Conservation (phyloP, 2,113 vertebrate genomes). For the Colaptes auratus region DNA sequence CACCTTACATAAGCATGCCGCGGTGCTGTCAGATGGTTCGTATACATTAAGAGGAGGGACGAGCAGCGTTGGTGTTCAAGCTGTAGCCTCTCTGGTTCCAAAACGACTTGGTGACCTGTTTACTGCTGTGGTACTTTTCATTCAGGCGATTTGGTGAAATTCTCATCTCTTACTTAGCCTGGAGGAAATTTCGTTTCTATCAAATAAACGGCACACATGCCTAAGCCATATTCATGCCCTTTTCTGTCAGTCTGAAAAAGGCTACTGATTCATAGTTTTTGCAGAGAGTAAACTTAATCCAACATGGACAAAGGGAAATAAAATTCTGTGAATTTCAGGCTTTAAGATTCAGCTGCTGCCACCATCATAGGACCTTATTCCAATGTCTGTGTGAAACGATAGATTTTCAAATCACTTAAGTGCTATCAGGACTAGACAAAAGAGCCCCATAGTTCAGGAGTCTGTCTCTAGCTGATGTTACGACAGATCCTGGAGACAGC, state of each 20-base stretch:
- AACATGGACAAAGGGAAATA: background rate
- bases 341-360: background rate
- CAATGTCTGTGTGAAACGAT: background rate
- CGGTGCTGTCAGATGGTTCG: background rate
- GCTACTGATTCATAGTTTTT: background rate
- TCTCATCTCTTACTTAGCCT: background rate
- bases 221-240: background rate
- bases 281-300: background rate
- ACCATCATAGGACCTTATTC: background rate
- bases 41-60: background rate
- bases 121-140: background rate
- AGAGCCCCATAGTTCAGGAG: background rate
- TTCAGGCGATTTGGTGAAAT: background rate
- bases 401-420: background rate
- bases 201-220: background rate
- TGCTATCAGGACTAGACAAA: background rate
- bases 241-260: background rate
- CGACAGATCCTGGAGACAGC: rapidly evolving
- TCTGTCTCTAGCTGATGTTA: background rate
- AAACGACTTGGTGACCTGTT: background rate
- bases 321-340: background rate
- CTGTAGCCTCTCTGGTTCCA: background rate
- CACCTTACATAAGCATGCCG: slow-evolving; percentile 24
- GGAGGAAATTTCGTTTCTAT: background rate
- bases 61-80: background rate